A percentile compares a stretch with the other conserved stretches of the same genome.
phyloP scores from a whole-genome alignment of 2,888 invertebrate species.

The Psylliodes chrysocephalus region DNA sequence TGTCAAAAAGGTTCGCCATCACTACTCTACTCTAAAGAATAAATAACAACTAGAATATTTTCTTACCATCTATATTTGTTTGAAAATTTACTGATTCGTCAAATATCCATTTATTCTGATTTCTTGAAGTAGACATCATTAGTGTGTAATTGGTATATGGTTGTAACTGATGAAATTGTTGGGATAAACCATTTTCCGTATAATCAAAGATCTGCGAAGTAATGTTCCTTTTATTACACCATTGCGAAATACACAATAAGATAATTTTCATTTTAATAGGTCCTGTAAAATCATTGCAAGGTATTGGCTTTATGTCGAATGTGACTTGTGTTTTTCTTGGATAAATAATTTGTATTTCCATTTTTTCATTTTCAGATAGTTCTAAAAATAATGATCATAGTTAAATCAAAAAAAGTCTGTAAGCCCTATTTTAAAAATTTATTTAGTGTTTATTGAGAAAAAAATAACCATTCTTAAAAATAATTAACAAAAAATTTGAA shows the following conservation, averaged over 20 bases:
- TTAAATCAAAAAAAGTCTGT: no score
- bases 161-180: conserved; percentile 12
- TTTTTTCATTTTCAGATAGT: conserved; percentile 2
- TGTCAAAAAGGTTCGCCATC: no score
- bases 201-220: no score
- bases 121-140: conserved; percentile 23
- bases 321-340: neutral
- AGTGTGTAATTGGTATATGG: conserved; percentile 43
- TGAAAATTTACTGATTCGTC: neutral
- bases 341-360: neutral
- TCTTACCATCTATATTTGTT: conserved; percentile 27
- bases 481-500: no score
- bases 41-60: no score
- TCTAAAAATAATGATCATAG: no score
- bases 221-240: conserved; percentile 19
- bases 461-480: no score
- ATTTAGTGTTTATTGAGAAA: no score
- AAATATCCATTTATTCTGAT: neutral
- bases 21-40: no score
- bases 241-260: conserved; percentile 6
- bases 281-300: conserved; percentile 12
- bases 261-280: conserved; percentile 12
- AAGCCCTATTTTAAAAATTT: no score
- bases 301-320: neutral
- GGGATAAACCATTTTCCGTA: no score